phyloP scores from a whole-genome alignment of 23 tunicate genomes.

The Styela plicata region DNA sequence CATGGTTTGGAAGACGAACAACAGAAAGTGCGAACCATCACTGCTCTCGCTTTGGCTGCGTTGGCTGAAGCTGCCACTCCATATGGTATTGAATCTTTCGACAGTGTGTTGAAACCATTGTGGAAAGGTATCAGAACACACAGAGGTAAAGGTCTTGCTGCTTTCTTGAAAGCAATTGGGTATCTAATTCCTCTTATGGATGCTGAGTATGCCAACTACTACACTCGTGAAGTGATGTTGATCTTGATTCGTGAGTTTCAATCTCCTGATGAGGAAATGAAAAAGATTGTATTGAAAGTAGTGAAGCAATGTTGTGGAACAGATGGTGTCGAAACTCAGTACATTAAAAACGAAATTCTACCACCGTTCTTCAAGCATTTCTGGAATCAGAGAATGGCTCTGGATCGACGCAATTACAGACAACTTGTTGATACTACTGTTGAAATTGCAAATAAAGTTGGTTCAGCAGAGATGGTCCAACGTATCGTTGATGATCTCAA shows the following conservation, averaged over 20 bases:
- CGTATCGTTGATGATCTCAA: slow-evolving; percentile 93
- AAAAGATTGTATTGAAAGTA: slow-evolving; percentile 97
- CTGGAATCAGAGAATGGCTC: slow-evolving; percentile 99
- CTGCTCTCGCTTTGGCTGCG: slow-evolving; percentile 99
- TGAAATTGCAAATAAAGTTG: slow-evolving; percentile 99
- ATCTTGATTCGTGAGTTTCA: slow-evolving; percentile 98
- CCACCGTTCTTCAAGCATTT: slow-evolving; percentile 97
- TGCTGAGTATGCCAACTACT: slow-evolving; percentile 99
- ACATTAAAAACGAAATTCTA: slow-evolving; percentile 92
- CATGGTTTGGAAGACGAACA: slow-evolving; percentile 98
- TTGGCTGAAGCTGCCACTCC: slow-evolving; percentile 99
- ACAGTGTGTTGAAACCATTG: slow-evolving; percentile 93
- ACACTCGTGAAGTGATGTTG: slow-evolving; percentile 99
- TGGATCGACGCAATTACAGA: slow-evolving; percentile 93
- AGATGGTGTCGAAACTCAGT: slow-evolving; percentile 98
- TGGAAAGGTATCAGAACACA: slow-evolving; percentile 99
- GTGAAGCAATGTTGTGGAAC: slow-evolving; percentile 99
- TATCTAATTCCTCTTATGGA: slow-evolving; percentile 98
- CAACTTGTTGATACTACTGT: slow-evolving; percentile 99
- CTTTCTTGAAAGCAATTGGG: slow-evolving; percentile 98
- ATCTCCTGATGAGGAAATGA: slow-evolving; percentile 99
- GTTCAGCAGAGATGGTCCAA: slow-evolving; percentile 83
- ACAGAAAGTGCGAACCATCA: slow-evolving; percentile 96
- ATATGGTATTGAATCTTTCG: slow-evolving; percentile 96
- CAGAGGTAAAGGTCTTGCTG: slow-evolving; percentile 97